Evolutionary conservation across 2,888 invertebrate species (phyloP).

Genomic region (Drosophila austrosaltans): DNA sequence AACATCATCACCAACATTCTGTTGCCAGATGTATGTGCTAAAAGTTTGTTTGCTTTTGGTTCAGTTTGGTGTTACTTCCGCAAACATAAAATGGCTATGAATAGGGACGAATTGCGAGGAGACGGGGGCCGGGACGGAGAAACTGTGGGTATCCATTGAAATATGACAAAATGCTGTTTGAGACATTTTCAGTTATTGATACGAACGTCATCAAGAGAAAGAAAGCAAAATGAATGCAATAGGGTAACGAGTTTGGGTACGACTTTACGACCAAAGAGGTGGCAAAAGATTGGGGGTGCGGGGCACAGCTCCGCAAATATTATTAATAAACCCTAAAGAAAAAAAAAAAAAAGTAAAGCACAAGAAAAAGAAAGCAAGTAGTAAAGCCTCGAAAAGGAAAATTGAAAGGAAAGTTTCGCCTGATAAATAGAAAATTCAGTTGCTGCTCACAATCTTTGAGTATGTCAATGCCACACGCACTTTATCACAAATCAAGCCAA

Average conservation of each 20-base stretch:
- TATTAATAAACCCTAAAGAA: conserved; percentile 69
- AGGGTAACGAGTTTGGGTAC: conserved; percentile 32
- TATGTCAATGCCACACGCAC: conserved; percentile 58
- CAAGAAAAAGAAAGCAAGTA: conserved; percentile 43
- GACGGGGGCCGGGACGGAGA: background rate
- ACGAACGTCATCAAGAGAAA: conserved; percentile 68
- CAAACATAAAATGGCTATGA: conserved; percentile 67
- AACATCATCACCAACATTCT: background rate
- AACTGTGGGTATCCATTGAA: conserved; percentile 57
- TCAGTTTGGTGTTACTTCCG: conserved; percentile 66
- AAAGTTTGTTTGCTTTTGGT: conserved; percentile 74
- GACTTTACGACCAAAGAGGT: conserved; percentile 56
- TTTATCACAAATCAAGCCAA: conserved; percentile 80
- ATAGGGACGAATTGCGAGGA: conserved; percentile 12
- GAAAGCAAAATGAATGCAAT: conserved; percentile 61
- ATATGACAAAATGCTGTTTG: conserved; percentile 81
- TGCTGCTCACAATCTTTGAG: conserved; percentile 34
- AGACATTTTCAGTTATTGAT: conserved; percentile 81
- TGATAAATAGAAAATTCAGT: conserved; percentile 67
- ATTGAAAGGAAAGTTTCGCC: conserved; percentile 74
- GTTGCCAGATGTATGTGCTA: conserved; percentile 63
- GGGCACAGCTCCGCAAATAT: conserved; percentile 43
- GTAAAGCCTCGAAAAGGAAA: conserved; percentile 63
- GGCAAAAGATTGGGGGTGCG: background rate
- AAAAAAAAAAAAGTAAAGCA: conserved; percentile 2